phyloP scores from a whole-genome alignment of 2,797 vertebrate genomes.

The Pitangus sulphuratus region DNA sequence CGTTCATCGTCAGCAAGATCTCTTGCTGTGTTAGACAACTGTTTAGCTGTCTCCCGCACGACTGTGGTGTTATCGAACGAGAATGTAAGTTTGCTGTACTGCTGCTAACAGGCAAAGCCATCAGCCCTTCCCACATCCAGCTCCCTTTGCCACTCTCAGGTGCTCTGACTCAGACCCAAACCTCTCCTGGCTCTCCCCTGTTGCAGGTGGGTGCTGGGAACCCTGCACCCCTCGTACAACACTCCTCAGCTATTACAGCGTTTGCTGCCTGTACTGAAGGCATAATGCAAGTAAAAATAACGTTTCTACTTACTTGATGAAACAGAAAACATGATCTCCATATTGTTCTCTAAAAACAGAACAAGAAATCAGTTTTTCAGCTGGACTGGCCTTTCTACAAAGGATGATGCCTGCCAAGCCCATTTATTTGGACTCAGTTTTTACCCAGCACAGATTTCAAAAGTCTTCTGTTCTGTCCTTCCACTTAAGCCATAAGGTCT shows the following conservation, averaged over 20 bases:
- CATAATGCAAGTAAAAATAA: neutral
- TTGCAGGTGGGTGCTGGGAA: neutral
- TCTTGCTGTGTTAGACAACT: conserved; percentile 30
- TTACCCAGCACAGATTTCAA: neutral
- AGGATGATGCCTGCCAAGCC: neutral
- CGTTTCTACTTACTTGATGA: neutral
- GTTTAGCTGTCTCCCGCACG: neutral
- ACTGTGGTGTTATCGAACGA: neutral
- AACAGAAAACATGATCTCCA: neutral
- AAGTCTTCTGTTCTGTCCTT: neutral
- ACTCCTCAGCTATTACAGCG: rapidly evolving
- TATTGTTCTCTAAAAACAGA: neutral
- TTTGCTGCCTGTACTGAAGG: neutral
- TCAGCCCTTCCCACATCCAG: neutral
- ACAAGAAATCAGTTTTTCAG: neutral
- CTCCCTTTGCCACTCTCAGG: neutral
- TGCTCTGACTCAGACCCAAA: neutral
- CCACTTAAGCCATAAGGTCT: neutral
- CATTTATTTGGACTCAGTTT: neutral
- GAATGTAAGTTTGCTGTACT: neutral
- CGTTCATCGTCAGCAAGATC: neutral
- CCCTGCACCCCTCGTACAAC: neutral
- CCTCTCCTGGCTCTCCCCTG: neutral
- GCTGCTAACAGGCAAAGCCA: neutral
- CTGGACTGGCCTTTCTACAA: neutral